phyloP scores from a whole-genome alignment of 2,888 invertebrate genomes.

The Parnassius orleans region DNA sequence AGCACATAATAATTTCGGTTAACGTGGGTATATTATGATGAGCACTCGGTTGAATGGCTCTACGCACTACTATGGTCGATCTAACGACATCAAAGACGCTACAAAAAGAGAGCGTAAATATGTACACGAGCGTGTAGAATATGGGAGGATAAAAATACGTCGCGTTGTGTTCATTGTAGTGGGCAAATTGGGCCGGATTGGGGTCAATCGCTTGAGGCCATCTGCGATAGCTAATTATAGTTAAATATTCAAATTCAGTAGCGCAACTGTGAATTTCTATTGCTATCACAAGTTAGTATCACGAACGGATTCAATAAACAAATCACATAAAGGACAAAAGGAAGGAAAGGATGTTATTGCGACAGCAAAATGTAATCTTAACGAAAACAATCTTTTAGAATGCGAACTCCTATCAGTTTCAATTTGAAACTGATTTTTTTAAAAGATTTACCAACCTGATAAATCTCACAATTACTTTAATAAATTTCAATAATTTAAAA shows the following conservation, averaged over 20 bases:
- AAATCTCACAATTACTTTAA: too few species aligned
- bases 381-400: too few species aligned
- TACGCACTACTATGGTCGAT: slow-evolving; percentile 1
- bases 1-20: too few species aligned
- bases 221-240: slow-evolving; percentile 77
- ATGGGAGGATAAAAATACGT: slow-evolving; percentile 70
- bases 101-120: slow-evolving; percentile 21
- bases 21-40: background rate
- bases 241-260: slow-evolving; percentile 61
- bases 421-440: too few species aligned
- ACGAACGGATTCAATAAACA: background rate
- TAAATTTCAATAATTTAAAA: too few species aligned
- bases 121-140: slow-evolving; percentile 46
- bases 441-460: too few species aligned
- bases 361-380: too few species aligned
- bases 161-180: slow-evolving; percentile 47
- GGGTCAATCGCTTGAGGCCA: slow-evolving; percentile 79
- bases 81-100: slow-evolving; percentile 18
- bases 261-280: slow-evolving; percentile 61
- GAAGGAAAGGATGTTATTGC: too few species aligned
- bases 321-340: background rate
- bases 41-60: background rate
- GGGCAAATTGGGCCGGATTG: slow-evolving; percentile 71
- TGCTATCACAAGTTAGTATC: slow-evolving; percentile 29
- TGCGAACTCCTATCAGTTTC: too few species aligned